phyloP scores from a whole-genome alignment of 2,113 vertebrate genomes.

The Sisor rabdophorus region DNA sequence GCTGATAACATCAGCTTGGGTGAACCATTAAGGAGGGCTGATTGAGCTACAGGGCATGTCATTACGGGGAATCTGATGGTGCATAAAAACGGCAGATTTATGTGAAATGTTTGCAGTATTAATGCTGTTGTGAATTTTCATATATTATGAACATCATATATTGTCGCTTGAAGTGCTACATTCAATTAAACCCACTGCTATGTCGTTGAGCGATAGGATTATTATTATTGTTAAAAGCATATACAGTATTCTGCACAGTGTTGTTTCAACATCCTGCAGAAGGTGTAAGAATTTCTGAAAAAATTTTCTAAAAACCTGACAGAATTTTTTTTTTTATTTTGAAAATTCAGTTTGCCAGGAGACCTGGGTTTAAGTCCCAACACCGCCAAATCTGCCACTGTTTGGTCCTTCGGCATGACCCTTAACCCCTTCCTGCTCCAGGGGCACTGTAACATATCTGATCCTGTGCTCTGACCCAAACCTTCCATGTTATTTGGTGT shows the following conservation, averaged over 20 bases:
- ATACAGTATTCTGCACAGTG: not conserved
- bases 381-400: too few species aligned
- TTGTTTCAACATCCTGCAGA: too few species aligned
- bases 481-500: too few species aligned
- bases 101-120: not conserved
- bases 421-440: too few species aligned
- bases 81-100: constrained; percentile 13
- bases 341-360: too few species aligned
- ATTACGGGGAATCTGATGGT: constrained; percentile 4
- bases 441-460: too few species aligned
- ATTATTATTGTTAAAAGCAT: not conserved
- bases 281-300: not conserved
- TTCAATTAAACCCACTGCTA: not conserved
- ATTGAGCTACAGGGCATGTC: constrained; percentile 11
- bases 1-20: not conserved
- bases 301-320: too few species aligned
- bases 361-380: too few species aligned
- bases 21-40: constrained; percentile 6
- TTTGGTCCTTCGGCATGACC: too few species aligned
- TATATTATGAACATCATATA: not conserved
- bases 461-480: too few species aligned
- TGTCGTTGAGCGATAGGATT: not conserved
- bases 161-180: not conserved
- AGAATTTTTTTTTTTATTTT: not conserved
- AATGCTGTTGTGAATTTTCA: not conserved